Evolutionary conservation across 2,113 vertebrate species (phyloP), one percentile per base, ranked within the genome.

Genomic region (Myiozetetes cayanensis): DNA sequence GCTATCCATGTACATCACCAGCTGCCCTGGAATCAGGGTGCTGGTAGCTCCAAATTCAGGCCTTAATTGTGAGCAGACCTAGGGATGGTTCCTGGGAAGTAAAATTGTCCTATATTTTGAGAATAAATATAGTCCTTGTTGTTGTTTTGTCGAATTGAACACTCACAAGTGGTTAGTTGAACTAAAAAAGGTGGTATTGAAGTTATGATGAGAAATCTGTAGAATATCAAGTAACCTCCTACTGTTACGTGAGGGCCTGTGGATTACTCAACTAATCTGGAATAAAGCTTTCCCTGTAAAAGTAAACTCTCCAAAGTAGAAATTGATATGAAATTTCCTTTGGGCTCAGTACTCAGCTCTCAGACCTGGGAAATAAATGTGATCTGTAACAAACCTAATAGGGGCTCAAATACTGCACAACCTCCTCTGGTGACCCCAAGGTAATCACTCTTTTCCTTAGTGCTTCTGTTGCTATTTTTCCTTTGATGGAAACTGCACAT

Each of bases 231-330:
- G 12, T 77, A 91, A 75, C 44, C 1, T 86, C 35, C 13, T 66
- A 43, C 31, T 25, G 55, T 80, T 70, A 86, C 75, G 39, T 41
- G 25, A 71, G 44, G 10, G 30, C 8, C 22, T 70, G 39, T 67
- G 47, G 43, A 90, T 93, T 90, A 67, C 61, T 88, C 56, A 88
- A 17, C 16, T 96, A 85, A 94, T 77, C 62, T 93, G 79, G 79
- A 93, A 92, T 87, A 96, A 96, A 88, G 47, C 87, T 88, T 96
- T 84, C 79, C 35, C 37, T 86, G 92, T 90, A 86, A 89, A 88
- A 96, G n/a, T 93, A 67, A 91, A 90, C 52, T 92, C 82, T 90
- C 90, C n/a, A 68, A 96, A 94, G 92, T 44, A 76, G 85, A 94
- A 94, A 95, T 87, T 74, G 1, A 92, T 90, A 81, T 4, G 61